These are phyloP conservation scores for Tiliacea aurago DNA, from an alignment of 2,888 invertebrate genomes.

Conservation along the genomic window DNA sequence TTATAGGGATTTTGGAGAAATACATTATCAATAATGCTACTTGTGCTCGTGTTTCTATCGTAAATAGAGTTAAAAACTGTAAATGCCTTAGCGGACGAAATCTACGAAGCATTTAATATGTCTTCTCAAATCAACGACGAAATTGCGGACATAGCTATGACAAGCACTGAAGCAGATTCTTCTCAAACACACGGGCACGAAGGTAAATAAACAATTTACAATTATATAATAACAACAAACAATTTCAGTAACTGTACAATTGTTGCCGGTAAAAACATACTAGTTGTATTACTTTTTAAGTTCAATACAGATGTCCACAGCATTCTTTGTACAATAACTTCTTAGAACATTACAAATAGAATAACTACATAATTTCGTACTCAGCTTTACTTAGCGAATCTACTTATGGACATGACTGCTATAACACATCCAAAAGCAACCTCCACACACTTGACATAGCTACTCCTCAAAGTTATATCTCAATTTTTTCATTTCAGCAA, in stretches of 20 bases:
- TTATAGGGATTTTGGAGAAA: not conserved
- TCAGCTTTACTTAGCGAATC: not conserved
- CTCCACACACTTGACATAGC: no score
- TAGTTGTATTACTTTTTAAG: not conserved
- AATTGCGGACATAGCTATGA: conserved; percentile 81
- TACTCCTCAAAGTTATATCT: not conserved
- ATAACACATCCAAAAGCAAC: not conserved
- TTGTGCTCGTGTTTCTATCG: conserved; percentile 18
- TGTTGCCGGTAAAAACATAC: conserved; percentile 1
- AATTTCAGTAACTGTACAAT: conserved; percentile 28
- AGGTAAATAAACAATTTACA: conserved; percentile 81
- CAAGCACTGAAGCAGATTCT: conserved; percentile 83
- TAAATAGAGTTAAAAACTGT: conserved; percentile 24
- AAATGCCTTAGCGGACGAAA: conserved; percentile 18
- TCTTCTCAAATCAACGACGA: conserved; percentile 80
- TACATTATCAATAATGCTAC: conserved; percentile 37
- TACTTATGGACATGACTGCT: not conserved
- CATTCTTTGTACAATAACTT: not conserved
- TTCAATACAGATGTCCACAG: not conserved
- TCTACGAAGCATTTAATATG: conserved; percentile 61
- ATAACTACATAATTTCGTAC: not conserved
- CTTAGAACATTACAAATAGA: not conserved
- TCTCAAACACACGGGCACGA: conserved; percentile 84
- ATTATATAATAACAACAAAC: conserved; percentile 64
- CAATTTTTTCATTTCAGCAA: conserved; percentile 63